Conservation (phyloP, 1,140 invertebrate species). For the Cotesia vestalis region DNA sequence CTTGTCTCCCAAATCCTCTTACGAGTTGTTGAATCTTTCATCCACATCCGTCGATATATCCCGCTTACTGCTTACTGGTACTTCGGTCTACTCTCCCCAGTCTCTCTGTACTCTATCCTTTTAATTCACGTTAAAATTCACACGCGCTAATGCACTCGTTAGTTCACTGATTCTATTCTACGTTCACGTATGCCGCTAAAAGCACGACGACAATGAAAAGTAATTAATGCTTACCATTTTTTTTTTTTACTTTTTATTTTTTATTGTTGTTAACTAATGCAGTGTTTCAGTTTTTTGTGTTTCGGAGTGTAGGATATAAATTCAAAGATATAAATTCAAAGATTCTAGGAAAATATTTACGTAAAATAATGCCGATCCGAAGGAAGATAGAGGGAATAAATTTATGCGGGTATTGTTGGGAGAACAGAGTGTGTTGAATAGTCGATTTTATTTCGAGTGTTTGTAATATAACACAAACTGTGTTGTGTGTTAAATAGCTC, state of each 20-base stretch:
- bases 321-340: too few relatives aligned
- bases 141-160: slow-evolving; percentile 30
- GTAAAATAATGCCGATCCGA: too few relatives aligned
- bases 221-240: slow-evolving; percentile 22
- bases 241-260: slow-evolving; percentile 15
- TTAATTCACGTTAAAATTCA: slow-evolving; percentile 29
- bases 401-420: too few relatives aligned
- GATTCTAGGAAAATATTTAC: too few relatives aligned
- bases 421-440: too few relatives aligned
- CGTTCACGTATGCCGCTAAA: neutral
- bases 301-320: too few relatives aligned
- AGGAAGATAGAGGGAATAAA: too few relatives aligned
- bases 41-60: neutral
- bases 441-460: too few relatives aligned
- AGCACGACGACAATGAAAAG: neutral
- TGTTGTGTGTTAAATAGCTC: slow-evolving; percentile 7
- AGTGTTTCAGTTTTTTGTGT: neutral
- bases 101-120: too few relatives aligned
- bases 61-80: too few relatives aligned
- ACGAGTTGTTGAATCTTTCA: slow-evolving; percentile 34
- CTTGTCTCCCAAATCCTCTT: slow-evolving; percentile 31
- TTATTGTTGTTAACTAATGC: neutral
- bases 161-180: slow-evolving; percentile 8
- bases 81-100: too few relatives aligned
- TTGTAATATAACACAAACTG: too few relatives aligned